A percentile compares a stretch with the other conserved stretches of the same genome.
Evolutionary conservation across 2,113 vertebrate species (phyloP).

Genomic region (Sylvia atricapilla): DNA sequence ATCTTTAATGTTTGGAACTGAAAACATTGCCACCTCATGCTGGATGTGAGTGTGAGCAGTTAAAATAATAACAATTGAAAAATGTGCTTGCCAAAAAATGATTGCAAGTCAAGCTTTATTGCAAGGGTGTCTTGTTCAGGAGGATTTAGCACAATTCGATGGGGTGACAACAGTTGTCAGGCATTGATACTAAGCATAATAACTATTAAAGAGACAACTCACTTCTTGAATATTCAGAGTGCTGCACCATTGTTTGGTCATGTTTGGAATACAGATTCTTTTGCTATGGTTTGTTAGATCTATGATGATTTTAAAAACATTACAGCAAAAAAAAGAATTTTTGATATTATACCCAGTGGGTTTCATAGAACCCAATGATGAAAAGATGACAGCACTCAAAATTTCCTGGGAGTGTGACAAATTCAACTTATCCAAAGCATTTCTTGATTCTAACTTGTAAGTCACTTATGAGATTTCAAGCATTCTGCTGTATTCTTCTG

Average conservation of each 20-base stretch:
- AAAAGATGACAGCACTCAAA: background rate
- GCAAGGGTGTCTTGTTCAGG: conserved; percentile 56
- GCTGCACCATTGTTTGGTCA: background rate
- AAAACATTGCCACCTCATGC: conserved; percentile 47
- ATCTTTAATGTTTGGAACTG: conserved; percentile 32
- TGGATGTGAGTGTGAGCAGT: background rate
- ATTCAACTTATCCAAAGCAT: background rate
- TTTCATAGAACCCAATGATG: background rate
- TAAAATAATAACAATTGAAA: conserved; percentile 21
- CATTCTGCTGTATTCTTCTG: background rate
- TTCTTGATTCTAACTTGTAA: background rate
- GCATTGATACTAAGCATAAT: conserved; percentile 36
- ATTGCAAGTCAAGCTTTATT: conserved; percentile 47
- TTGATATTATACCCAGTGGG: background rate
- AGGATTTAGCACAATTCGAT: conserved; percentile 50
- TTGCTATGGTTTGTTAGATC: background rate
- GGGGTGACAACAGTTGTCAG: conserved; percentile 54
- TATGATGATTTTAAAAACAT: background rate
- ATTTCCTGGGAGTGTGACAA: background rate
- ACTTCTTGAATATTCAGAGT: conserved; percentile 22
- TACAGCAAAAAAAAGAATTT: background rate
- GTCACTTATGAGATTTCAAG: background rate
- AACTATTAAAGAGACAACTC: conserved; percentile 42
- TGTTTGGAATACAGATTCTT: background rate
- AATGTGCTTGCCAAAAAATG: conserved; percentile 40